A percentile compares a stretch with the other conserved stretches of the same genome.
phyloP scores from a whole-genome alignment of 2,113 vertebrate genomes.

The Hippopotamus amphibius region DNA sequence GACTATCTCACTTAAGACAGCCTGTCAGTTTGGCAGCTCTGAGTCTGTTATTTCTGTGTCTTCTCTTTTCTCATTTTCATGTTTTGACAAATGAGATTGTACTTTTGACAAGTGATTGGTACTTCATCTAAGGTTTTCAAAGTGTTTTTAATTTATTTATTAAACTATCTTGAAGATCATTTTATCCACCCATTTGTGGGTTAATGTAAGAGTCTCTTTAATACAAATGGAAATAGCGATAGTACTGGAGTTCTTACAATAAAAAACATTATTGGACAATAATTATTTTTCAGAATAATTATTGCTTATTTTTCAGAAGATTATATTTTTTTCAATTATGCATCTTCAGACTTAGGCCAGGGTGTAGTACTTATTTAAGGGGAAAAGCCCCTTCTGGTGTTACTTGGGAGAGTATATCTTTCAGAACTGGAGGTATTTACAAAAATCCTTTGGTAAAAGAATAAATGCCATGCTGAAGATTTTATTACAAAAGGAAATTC shows the following conservation, averaged over 20 bases:
- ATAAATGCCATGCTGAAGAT: not conserved
- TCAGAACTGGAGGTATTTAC: not conserved
- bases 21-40: conserved; percentile 80
- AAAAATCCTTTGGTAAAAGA: conserved; percentile 35
- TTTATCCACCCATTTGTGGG: conserved; percentile 63
- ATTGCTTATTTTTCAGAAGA: conserved; percentile 43
- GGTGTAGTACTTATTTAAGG: not conserved
- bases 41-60: conserved; percentile 75
- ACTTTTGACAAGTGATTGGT: conserved; percentile 82
- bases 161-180: conserved; percentile 73
- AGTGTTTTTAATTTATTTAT: conserved; percentile 76
- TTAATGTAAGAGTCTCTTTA: conserved; percentile 53
- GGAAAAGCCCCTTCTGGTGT: not conserved
- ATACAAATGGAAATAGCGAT: conserved; percentile 65
- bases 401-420: not conserved
- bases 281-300: conserved; percentile 48
- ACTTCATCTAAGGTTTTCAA: conserved; percentile 75
- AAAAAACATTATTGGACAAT: conserved; percentile 20
- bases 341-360: not conserved
- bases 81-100: conserved; percentile 84
- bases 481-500: conserved; percentile 39
- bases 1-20: conserved; percentile 76
- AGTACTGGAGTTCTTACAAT: conserved; percentile 33
- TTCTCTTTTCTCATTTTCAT: conserved; percentile 77
- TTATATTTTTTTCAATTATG: conserved; percentile 54